A percentile compares a stretch with the other conserved stretches of the same genome.
Conservation (phyloP, 2,113 vertebrate genomes). For the Nothoprocta perdicaria region DNA sequence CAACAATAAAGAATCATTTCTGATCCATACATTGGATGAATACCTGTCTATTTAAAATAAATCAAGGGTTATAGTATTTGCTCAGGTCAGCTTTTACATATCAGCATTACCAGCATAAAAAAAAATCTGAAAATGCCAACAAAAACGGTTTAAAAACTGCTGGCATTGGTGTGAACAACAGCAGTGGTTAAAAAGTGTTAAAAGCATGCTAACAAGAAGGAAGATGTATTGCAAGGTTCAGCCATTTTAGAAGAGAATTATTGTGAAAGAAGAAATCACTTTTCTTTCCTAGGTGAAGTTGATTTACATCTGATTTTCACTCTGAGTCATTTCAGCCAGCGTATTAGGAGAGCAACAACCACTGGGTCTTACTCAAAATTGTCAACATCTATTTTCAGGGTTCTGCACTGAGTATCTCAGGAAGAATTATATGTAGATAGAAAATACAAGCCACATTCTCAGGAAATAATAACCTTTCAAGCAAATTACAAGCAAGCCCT, state of each 20-base stretch:
- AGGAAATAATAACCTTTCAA: slow-evolving; percentile 56
- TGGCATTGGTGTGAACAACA: not conserved
- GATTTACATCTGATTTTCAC: slow-evolving; percentile 10
- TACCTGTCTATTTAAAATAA: not conserved
- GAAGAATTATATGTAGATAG: slow-evolving; percentile 46
- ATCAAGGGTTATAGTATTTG: not conserved
- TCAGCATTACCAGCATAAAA: not conserved
- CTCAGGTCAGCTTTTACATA: not conserved
- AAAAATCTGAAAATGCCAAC: not conserved
- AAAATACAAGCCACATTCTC: slow-evolving; percentile 23
- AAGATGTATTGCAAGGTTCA: not conserved
- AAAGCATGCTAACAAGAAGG: not conserved
- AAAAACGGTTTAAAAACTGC: not conserved
- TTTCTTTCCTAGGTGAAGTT: not conserved
- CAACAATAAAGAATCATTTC: not conserved
- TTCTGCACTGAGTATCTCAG: not conserved
- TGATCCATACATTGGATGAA: not conserved
- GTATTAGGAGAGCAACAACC: not conserved
- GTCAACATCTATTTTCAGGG: slow-evolving; percentile 39
- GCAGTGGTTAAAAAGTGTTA: not conserved
- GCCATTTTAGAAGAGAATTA: not conserved
- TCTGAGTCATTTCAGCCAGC: not conserved
- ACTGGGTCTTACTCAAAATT: slow-evolving; percentile 7
- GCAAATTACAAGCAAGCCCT: slow-evolving; percentile 46
- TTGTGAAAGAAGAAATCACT: not conserved